Percentiles rank a stretch among this genome's conserved stretches.
Evolutionary conservation across 2,888 invertebrate species (phyloP).

Genomic region (Microctonus aethiopoides): DNA sequence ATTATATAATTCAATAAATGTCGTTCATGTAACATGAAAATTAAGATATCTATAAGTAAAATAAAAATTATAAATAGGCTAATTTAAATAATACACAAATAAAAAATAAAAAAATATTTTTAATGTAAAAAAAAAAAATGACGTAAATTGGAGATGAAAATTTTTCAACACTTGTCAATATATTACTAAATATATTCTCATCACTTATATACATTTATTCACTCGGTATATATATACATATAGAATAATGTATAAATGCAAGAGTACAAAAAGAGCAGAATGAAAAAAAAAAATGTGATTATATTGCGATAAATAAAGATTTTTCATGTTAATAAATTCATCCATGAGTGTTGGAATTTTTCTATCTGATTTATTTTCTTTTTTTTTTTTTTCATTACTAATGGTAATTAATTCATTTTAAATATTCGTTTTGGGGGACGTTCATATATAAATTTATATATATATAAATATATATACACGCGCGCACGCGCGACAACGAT

Average conservation of each 20-base stretch:
- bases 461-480: slow-evolving; percentile 6
- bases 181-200: too few relatives aligned
- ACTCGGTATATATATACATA: too few relatives aligned
- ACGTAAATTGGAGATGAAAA: not conserved
- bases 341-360: not conserved
- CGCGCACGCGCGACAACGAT: slow-evolving; percentile 41
- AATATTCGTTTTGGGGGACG: slow-evolving; percentile 32
- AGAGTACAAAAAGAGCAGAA: too few relatives aligned
- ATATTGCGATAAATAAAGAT: not conserved
- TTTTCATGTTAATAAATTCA: not conserved
- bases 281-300: not conserved
- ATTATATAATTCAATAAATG: not conserved
- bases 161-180: not conserved
- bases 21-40: not conserved
- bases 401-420: slow-evolving; percentile 44
- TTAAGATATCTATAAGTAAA: not conserved
- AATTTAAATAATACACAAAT: not conserved
- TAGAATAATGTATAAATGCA: not conserved
- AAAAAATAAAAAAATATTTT: not conserved
- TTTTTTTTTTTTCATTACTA: slow-evolving; percentile 33
- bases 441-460: not conserved
- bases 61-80: not conserved
- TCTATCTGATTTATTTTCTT: not conserved
- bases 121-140: not conserved
- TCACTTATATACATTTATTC: too few relatives aligned